These are phyloP conservation scores for Eremobia ochroleuca DNA, from an alignment of 2,888 invertebrate species.

Conservation along the genomic window DNA sequence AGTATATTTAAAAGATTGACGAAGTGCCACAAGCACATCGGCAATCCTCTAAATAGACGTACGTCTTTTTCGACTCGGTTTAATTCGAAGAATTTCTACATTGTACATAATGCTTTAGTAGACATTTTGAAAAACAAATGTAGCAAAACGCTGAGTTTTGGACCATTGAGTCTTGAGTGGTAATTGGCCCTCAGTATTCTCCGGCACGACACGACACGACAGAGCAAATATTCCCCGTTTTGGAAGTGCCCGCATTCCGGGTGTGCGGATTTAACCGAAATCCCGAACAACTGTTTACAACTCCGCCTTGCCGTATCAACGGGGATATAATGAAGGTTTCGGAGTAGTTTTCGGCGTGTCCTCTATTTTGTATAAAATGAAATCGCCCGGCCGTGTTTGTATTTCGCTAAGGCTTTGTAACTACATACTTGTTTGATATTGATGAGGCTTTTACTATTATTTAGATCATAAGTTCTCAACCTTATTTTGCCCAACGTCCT, in stretches of 20 bases:
- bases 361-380: conserved; percentile 28
- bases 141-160: conserved; percentile 35
- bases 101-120: neutral
- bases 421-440: neutral
- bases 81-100: neutral
- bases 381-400: conserved; percentile 7
- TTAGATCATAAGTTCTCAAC: no score
- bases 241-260: conserved; percentile 48
- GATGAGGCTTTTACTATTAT: neutral
- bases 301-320: conserved; percentile 21
- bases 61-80: neutral
- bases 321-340: conserved; percentile 28
- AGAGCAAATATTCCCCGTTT: conserved; percentile 47
- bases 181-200: conserved; percentile 49
- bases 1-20: no score
- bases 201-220: conserved; percentile 38
- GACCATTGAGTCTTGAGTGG: conserved; percentile 13
- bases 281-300: conserved; percentile 43
- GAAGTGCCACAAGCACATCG: neutral
- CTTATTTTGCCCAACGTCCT: no score
- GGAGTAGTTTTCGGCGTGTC: conserved; percentile 33
- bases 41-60: neutral
- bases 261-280: conserved; percentile 25
- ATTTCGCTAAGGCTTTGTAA: neutral
- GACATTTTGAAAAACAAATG: conserved; percentile 35